Conservation (phyloP, 2,113 vertebrate species). For the Dipodomys stephensi region DNA sequence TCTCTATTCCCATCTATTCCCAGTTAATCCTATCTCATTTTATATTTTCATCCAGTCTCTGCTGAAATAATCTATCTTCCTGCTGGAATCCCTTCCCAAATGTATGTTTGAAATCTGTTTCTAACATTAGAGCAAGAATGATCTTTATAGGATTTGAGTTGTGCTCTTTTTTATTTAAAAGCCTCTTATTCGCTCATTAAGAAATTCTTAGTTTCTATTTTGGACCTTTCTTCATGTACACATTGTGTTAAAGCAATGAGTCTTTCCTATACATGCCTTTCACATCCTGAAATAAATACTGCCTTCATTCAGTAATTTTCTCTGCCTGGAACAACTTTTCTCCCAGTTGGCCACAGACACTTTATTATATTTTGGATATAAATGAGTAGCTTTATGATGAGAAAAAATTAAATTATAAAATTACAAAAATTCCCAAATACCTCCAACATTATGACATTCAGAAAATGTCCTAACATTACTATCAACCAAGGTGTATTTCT, state of each 20-base stretch:
- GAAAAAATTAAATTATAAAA: no score
- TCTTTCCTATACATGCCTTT: neutral
- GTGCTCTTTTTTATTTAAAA: neutral
- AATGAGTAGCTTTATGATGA: no score
- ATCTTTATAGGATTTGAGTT: neutral
- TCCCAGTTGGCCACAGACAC: neutral
- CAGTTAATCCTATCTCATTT: neutral
- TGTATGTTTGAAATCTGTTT: neutral
- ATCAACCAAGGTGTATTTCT: no score
- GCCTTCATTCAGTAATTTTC: neutral
- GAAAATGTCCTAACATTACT: no score
- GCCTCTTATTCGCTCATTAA: slow-evolving; percentile 10
- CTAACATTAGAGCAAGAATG: neutral
- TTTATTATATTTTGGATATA: no score
- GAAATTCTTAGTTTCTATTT: neutral
- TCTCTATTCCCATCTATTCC: neutral
- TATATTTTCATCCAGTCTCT: neutral
- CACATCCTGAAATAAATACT: neutral
- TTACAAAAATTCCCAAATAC: no score
- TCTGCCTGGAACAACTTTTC: neutral
- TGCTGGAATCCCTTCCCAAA: neutral
- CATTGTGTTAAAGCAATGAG: neutral
- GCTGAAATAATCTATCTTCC: neutral
- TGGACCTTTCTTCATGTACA: neutral
- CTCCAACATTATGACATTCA: no score